phyloP scores from a whole-genome alignment of 2,797 vertebrate genomes.

The Sorex maritimensis region DNA sequence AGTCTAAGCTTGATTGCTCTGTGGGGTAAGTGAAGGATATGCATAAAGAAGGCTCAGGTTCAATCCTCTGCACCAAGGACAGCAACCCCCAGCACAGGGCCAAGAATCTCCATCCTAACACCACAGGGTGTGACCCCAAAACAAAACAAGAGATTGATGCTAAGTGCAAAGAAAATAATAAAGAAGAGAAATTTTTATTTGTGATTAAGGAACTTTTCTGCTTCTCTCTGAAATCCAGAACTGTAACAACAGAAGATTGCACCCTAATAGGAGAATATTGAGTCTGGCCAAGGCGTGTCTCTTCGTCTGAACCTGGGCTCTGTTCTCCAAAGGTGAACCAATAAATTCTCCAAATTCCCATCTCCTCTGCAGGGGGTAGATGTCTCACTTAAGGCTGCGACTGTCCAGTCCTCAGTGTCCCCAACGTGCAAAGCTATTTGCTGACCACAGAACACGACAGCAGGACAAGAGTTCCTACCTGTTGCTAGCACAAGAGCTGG shows the following conservation, averaged over 20 bases:
- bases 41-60: too few species aligned
- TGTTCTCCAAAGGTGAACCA: neutral
- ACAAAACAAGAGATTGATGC: too few species aligned
- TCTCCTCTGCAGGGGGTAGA: neutral
- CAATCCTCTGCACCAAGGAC: too few species aligned
- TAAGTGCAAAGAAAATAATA: slow-evolving; percentile 10
- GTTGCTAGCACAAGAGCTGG: slow-evolving; percentile 96
- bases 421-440: slow-evolving; percentile 21
- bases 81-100: too few species aligned
- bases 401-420: neutral
- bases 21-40: too few species aligned
- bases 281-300: slow-evolving; percentile 2
- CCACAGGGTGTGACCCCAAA: too few species aligned
- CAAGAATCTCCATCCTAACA: too few species aligned
- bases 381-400: neutral
- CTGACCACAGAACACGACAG: slow-evolving; percentile 37
- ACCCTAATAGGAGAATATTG: neutral
- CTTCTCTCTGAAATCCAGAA: slow-evolving; percentile 62
- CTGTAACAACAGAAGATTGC: neutral
- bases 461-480: slow-evolving; percentile 91
- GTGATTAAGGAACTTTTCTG: slow-evolving; percentile 50
- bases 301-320: slow-evolving; percentile 17
- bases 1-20: neutral
- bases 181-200: slow-evolving; percentile 39
- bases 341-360: neutral